phyloP scores from a whole-genome alignment of 2,113 vertebrate species.

The Dasyurus viverrinus region DNA sequence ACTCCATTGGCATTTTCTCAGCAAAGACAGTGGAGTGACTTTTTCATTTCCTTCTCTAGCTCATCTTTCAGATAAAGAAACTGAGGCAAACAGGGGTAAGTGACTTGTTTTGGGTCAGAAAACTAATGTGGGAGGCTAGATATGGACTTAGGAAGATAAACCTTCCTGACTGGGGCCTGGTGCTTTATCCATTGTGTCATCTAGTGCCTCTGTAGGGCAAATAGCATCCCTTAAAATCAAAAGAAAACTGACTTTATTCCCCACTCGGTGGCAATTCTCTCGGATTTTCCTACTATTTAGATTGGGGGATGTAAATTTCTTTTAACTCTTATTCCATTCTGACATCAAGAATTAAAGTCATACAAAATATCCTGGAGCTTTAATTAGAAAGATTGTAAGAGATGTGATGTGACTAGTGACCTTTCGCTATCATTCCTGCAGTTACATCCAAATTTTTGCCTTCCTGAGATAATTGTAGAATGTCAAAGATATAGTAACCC shows the following conservation, averaged over 20 bases:
- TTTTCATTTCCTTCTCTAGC: neutral
- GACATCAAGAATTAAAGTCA: neutral
- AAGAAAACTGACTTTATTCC: neutral
- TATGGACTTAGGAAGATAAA: neutral
- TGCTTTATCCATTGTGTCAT: neutral
- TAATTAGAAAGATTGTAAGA: neutral
- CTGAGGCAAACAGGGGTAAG: neutral
- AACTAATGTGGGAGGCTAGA: neutral
- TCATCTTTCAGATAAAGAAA: neutral
- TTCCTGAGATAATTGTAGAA: neutral
- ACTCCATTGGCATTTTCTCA: neutral
- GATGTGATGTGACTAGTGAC: neutral
- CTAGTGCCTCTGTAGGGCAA: neutral
- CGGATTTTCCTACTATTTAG: neutral
- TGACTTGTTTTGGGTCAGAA: neutral
- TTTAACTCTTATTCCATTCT: neutral
- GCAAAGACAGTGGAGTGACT: neutral
- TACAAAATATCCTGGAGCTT: neutral
- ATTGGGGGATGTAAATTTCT: neutral
- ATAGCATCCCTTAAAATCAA: neutral
- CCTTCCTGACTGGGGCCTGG: neutral
- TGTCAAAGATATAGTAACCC: neutral
- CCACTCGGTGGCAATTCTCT: neutral
- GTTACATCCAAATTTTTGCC: neutral
- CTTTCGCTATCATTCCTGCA: neutral